These are phyloP conservation scores for Cetoscarus ocellatus DNA, from an alignment of 2,797 vertebrate genomes.

Conservation along the genomic window DNA sequence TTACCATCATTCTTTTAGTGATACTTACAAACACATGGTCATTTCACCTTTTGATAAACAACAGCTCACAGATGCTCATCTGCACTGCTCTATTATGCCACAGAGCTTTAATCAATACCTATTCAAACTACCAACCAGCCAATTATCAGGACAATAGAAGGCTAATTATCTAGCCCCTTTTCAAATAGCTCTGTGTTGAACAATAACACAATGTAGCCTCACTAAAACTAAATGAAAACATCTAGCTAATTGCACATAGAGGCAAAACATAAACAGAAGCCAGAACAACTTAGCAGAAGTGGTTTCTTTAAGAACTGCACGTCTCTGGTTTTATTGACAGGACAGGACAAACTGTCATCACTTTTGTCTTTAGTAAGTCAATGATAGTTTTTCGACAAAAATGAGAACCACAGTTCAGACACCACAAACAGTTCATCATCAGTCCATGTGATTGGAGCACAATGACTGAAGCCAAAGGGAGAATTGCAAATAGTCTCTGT, in stretches of 20 bases:
- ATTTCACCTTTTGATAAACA: no score
- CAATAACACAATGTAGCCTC: constrained; percentile 9
- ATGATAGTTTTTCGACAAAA: constrained; percentile 8
- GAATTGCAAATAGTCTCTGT: constrained; percentile 1
- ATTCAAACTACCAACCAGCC: constrained; percentile 37
- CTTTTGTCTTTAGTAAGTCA: background rate
- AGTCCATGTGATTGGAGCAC: background rate
- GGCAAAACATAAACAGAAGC: background rate
- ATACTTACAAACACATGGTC: no score
- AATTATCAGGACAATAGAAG: constrained; percentile 26
- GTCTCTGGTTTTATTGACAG: background rate
- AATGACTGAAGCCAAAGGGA: background rate
- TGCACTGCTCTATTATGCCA: constrained; percentile 12
- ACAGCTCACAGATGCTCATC: background rate
- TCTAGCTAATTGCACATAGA: constrained; percentile 13
- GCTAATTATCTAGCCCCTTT: constrained; percentile 22
- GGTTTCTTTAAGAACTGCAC: background rate
- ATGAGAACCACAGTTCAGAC: background rate
- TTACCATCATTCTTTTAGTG: no score
- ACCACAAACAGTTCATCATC: constrained; percentile 2
- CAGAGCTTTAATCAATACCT: constrained; percentile 36
- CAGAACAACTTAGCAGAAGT: background rate
- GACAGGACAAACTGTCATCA: background rate
- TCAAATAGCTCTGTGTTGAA: constrained; percentile 24
- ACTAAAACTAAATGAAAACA: constrained; percentile 36